phyloP scores from a whole-genome alignment of 2,888 invertebrate genomes.

The Oligia strigilis region DNA sequence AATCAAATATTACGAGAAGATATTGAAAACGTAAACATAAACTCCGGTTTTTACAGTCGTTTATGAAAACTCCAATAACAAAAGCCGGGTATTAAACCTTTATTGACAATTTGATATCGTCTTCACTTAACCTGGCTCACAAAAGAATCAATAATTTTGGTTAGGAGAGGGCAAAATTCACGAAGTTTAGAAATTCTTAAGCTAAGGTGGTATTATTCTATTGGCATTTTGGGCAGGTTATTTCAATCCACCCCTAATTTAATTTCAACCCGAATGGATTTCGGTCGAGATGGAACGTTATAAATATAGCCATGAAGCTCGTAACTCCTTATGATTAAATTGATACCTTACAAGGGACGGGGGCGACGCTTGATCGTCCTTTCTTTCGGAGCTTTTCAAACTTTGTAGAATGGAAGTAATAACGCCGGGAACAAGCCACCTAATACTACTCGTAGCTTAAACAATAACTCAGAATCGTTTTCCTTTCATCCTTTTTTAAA shows the following conservation, averaged over 20 bases:
- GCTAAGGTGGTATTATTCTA: constrained; percentile 70
- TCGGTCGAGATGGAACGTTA: constrained; percentile 68
- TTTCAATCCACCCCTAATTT: constrained; percentile 76
- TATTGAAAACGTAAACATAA: not conserved
- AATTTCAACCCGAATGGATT: constrained; percentile 70
- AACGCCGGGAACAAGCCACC: constrained; percentile 37
- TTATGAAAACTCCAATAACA: constrained; percentile 18
- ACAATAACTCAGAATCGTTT: constrained; percentile 54
- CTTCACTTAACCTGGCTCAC: constrained; percentile 54
- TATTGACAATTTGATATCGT: constrained; percentile 57
- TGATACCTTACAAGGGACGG: constrained; percentile 66
- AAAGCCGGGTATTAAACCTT: constrained; percentile 41
- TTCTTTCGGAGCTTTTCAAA: constrained; percentile 66
- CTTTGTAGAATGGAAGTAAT: constrained; percentile 61
- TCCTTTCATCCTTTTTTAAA: constrained; percentile 56
- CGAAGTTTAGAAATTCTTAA: constrained; percentile 61
- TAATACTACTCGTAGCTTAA: constrained; percentile 40
- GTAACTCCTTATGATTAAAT: constrained; percentile 73
- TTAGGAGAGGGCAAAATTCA: constrained; percentile 53
- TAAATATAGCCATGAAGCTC: constrained; percentile 69
- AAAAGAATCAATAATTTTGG: constrained; percentile 60
- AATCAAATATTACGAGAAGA: not conserved
- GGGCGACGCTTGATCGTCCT: constrained; percentile 64
- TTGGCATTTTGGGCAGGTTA: constrained; percentile 70
- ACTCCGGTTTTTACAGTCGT: not conserved